Conservation (phyloP, 2,888 invertebrate genomes). For the Taenaris catops region DNA sequence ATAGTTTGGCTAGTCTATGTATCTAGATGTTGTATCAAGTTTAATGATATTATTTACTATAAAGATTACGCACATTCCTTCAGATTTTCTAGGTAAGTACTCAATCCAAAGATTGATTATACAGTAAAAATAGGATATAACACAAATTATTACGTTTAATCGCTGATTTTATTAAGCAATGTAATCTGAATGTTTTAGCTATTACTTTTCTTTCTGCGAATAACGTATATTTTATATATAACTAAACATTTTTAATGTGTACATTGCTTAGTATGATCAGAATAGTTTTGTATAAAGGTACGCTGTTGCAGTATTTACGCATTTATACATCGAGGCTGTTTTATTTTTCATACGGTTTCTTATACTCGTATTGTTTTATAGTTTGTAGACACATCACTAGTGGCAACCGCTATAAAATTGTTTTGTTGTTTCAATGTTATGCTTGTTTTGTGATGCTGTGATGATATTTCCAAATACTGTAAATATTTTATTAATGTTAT, state of each 20-base stretch:
- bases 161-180: conserved; percentile 25
- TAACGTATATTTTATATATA: too few relatives aligned
- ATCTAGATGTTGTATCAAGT: conserved; percentile 15
- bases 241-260: conserved; percentile 6
- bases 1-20: conserved; percentile 15
- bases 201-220: too few relatives aligned
- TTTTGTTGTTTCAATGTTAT: conserved; percentile 72
- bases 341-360: conserved; percentile 36
- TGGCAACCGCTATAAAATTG: conserved; percentile 47
- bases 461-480: conserved; percentile 78
- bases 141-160: conserved; percentile 25
- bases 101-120: conserved; percentile 66
- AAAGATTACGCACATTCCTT: conserved; percentile 57
- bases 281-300: conserved; percentile 19
- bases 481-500: conserved; percentile 72
- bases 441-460: conserved; percentile 79
- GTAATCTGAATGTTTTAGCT: too few relatives aligned
- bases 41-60: conserved; percentile 25
- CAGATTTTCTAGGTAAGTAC: conserved; percentile 39
- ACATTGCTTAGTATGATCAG: conserved; percentile 14
- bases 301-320: conserved; percentile 63
- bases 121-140: conserved; percentile 24
- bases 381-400: conserved; percentile 44
- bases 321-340: conserved; percentile 67
- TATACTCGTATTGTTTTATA: conserved; percentile 48